Evolutionary conservation across 2,113 vertebrate species (phyloP), one percentile per base, ranked within the genome.

Genomic region (Hemichromis elongatus): DNA sequence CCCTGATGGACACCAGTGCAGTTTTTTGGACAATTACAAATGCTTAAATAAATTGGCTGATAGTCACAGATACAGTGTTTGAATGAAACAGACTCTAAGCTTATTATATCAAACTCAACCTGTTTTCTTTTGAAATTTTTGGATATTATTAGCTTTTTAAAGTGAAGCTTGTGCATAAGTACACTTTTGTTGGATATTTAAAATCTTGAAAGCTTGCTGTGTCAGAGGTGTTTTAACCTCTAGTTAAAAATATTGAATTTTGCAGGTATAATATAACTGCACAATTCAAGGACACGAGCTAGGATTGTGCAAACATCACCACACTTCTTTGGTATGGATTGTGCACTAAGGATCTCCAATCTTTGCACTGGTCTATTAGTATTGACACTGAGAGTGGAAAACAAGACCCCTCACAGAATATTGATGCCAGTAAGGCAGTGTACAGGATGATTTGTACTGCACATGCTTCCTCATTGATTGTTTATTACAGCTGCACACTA

Each of bases 391-490:
- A 83, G 82, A 85, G 88, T 82, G 77, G 90, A 90, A 93, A 93
- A 93, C 84, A 92, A 92, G 90, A 92, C 85, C 88, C 86, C 84
- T 95, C 91, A 86, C 82, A 66, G 92, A 92, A 94, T 95, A 95
- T 95, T 92, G 91, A 94, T 92, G 90, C 56, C 42, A 80, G 81
- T 16, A 70, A 85, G 82, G 81, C 82, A 68, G 70, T 53, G 81
- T 83, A 78, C 82, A 53, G 86, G 83, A 87, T 90, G 92, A 93
- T 92, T 90, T 94, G 91, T 92, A 89, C 91, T 79, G 81, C 89
- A 92, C 87, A 92, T 93, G 90, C 88, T 89, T 95, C 92, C 86
- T 70, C 91, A 93, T 93, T 90, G 93, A 95, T 94, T 93, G 92
- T 94, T 94, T 93, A 95, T 94, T 94, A 94, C 88, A 91, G 88